Conservation (phyloP, 2,797 vertebrate species). For the Smutsia gigantea region DNA sequence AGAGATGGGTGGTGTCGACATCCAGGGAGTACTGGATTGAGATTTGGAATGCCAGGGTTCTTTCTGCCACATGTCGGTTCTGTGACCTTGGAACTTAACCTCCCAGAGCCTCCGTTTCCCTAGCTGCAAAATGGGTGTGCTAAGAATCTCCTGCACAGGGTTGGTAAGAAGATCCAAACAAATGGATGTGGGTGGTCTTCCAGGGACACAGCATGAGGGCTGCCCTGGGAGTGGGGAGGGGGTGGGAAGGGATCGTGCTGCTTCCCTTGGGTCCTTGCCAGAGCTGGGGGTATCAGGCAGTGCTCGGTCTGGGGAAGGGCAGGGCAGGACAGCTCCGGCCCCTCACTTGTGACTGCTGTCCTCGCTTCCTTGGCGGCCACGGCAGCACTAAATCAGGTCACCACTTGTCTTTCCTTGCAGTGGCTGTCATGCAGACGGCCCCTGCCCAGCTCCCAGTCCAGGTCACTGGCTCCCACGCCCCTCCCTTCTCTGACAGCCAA, state of each 20-base stretch:
- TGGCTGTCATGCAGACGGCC: slow-evolving; percentile 45
- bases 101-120: neutral
- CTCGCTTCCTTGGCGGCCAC: neutral
- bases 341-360: neutral
- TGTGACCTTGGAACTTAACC: neutral
- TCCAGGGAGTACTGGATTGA: neutral
- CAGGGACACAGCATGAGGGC: neutral
- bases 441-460: slow-evolving; percentile 66
- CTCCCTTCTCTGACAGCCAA: neutral
- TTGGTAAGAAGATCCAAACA: neutral
- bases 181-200: neutral
- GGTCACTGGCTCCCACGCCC: slow-evolving; percentile 4
- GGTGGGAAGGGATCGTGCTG: too few species aligned
- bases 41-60: neutral
- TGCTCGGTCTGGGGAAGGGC: neutral
- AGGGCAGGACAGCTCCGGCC: neutral
- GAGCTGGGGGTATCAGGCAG: neutral
- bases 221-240: neutral
- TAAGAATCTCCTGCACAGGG: neutral
- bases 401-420: slow-evolving; percentile 54
- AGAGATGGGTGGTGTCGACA: neutral
- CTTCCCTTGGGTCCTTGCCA: neutral
- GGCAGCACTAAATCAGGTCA: slow-evolving; percentile 71
- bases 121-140: neutral
- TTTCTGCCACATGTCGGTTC: neutral